Percentiles rank a stretch among this genome's conserved stretches.
Evolutionary conservation across 2,888 invertebrate genomes (phyloP).

Genomic region (Dasypolia templi): DNA sequence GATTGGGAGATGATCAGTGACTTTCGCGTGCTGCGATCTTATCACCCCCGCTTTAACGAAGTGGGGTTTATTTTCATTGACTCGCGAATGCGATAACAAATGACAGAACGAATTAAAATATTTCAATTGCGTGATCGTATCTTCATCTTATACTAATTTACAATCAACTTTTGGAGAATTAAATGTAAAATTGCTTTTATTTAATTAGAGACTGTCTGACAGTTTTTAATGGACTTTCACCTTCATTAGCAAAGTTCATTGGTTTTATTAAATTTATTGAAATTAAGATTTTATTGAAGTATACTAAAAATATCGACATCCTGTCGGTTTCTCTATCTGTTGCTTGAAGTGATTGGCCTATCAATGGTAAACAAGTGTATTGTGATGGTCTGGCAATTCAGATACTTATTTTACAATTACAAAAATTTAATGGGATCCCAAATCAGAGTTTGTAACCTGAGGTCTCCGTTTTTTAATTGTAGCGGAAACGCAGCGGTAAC

Average conservation of each 20-base stretch:
- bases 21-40: constrained; percentile 78
- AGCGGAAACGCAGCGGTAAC: neutral
- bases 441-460: too few species aligned
- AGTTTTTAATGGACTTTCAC: constrained; percentile 60
- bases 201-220: constrained; percentile 61
- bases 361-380: neutral
- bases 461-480: neutral
- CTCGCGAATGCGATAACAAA: constrained; percentile 62
- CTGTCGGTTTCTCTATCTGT: constrained; percentile 26
- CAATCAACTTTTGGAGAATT: constrained; percentile 69
- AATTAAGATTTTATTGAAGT: constrained; percentile 44
- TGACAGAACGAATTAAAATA: constrained; percentile 76
- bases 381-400: neutral
- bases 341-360: constrained; percentile 12
- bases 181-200: constrained; percentile 65
- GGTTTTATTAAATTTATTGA: constrained; percentile 56
- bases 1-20: constrained; percentile 78
- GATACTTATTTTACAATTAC: too few species aligned
- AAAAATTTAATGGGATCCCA: neutral
- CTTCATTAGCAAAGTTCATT: constrained; percentile 55
- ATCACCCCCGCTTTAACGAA: constrained; percentile 67
- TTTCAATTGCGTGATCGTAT: constrained; percentile 72
- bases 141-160: constrained; percentile 65
- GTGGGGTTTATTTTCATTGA: constrained; percentile 67
- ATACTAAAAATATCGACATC: constrained; percentile 30